phyloP scores from a whole-genome alignment of 2,888 invertebrate species.

The Drosophila melanocephala region DNA sequence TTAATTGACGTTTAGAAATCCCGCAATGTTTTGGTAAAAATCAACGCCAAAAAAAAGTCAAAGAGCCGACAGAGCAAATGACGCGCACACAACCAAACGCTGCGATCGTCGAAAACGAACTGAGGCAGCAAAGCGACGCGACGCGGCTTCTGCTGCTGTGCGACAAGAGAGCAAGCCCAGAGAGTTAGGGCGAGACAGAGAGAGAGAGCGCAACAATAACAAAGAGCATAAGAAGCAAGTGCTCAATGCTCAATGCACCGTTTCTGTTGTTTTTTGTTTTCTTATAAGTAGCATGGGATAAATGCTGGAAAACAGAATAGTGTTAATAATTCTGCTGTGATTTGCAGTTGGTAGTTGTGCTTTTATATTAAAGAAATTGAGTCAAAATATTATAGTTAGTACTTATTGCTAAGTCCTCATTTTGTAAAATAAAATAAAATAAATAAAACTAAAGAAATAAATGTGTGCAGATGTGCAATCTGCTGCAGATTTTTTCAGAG shows the following conservation, averaged over 20 bases:
- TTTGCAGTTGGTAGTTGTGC: conserved; percentile 21
- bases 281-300: conserved; percentile 60
- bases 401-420: neutral
- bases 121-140: conserved; percentile 47
- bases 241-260: conserved; percentile 13
- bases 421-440: neutral
- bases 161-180: conserved; percentile 10
- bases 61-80: conserved; percentile 11
- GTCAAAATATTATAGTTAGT: neutral
- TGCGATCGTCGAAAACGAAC: conserved; percentile 80
- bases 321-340: conserved; percentile 10
- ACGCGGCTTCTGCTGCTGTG: conserved; percentile 10
- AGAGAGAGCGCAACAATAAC: conserved; percentile 16
- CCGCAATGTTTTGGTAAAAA: conserved; percentile 42
- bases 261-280: neutral
- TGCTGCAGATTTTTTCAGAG: neutral
- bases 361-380: neutral
- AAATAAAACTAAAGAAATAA: neutral
- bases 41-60: conserved; percentile 1
- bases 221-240: conserved; percentile 30
- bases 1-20: conserved; percentile 72
- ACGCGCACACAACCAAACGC: conserved; percentile 68
- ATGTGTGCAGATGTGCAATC: neutral
- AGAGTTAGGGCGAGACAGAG: conserved; percentile 4
- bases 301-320: conserved; percentile 23